Base-by-base conservation (phyloP, 2,888 invertebrate genomes). In the Tuta absoluta region DNA sequence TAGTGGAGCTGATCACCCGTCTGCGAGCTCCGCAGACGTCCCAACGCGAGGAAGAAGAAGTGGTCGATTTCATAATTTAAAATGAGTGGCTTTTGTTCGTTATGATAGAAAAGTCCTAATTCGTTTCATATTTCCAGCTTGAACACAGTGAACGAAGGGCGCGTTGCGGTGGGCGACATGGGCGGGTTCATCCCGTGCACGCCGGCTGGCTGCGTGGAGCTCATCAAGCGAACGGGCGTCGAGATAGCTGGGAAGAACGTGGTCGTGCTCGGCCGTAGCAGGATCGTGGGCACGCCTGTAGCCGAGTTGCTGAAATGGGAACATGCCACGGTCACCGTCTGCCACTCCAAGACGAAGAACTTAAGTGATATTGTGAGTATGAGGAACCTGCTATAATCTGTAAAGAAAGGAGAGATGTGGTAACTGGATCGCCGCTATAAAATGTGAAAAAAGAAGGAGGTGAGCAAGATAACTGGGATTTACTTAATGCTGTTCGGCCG, bases 271-370 rank as follows among this genome's bases (percentile, higher is more conserved):
- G 99, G 99, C 0, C 93, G 99, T 72, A 99, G 98, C 84, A 98
- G 98, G 89, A 99, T 99, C 79, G 98, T 99, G 1, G 99, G 99
- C 53, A 97, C 98, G 0, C 99, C 99, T 0, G 96, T 96, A 68
- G 94, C 98, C 0, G 98, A 98, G 85, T 92, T 99, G 37, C 93
- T 99, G 45, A 97, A 98, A 84, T 99, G 99, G 99, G 95, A 98
- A 73, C 93, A 99, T 85, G 99, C 98, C 0, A 99, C 99, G 0
- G 98, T 99, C 3, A 99, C 99, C 0, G 94, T 98, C 45, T 99
- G 99, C 77, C 99, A 99, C 86, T 99, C 99, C 0, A 96, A 95
- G 89, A 99, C 99, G 0, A 94, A 93, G 77, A 94, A 98, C 84
- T 89, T 99, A 67, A 93, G 93, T 64, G 93, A 94, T 83, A 93